These are phyloP conservation scores for Thamnophis sirtalis DNA, from an alignment of 2,113 vertebrate genomes.

Conservation along the genomic window DNA sequence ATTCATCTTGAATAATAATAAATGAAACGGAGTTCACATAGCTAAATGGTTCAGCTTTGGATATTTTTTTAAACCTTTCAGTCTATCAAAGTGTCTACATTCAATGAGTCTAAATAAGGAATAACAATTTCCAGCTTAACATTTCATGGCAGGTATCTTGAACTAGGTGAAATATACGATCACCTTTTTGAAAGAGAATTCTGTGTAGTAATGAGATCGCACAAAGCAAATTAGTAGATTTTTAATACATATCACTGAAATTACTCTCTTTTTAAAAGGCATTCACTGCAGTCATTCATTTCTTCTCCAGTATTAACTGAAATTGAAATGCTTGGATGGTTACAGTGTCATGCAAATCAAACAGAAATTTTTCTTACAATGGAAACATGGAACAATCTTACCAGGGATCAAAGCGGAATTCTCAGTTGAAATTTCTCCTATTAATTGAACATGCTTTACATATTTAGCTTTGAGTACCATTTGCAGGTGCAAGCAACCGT, in stretches of 20 bases:
- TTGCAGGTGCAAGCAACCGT: not conserved
- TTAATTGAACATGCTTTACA: not conserved
- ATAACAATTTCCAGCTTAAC: slow-evolving; percentile 6
- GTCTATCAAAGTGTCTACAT: not conserved
- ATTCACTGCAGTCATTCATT: not conserved
- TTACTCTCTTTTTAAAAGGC: slow-evolving; percentile 30
- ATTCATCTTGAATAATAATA: not conserved
- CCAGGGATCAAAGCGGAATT: slow-evolving; percentile 33
- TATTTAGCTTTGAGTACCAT: not conserved
- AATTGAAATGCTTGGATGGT: slow-evolving; percentile 10
- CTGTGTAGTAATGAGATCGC: slow-evolving; percentile 1
- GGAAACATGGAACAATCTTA: slow-evolving; percentile 29
- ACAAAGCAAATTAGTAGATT: slow-evolving; percentile 29
- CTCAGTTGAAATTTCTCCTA: slow-evolving; percentile 25
- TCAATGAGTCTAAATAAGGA: not conserved
- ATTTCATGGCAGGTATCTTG: slow-evolving; percentile 13
- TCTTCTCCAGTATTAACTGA: not conserved
- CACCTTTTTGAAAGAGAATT: slow-evolving; percentile 17
- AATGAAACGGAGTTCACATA: not conserved
- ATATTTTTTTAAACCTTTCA: not conserved
- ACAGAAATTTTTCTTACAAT: slow-evolving; percentile 24
- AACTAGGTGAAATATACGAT: slow-evolving; percentile 25
- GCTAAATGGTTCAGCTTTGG: not conserved
- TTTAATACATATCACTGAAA: slow-evolving; percentile 17
- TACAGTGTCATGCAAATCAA: slow-evolving; percentile 32